Conservation (phyloP, 2,113 vertebrate species). For the Bungarus multicinctus region DNA sequence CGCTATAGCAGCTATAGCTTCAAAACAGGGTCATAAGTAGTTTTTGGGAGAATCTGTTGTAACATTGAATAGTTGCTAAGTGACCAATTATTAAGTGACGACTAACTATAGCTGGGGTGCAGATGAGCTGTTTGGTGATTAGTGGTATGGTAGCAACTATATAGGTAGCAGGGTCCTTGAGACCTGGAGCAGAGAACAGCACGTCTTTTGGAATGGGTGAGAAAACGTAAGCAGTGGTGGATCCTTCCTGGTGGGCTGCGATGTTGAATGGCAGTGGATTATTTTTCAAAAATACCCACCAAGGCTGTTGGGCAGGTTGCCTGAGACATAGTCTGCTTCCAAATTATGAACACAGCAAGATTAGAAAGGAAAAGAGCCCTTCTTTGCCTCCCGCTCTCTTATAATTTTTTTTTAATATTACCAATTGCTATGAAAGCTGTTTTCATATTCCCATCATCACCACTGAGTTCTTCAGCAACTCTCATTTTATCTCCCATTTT, state of each 20-base stretch:
- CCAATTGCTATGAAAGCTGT: constrained; percentile 10
- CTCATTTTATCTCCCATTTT: constrained; percentile 21
- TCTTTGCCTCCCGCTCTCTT: not conserved
- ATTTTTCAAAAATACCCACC: not conserved
- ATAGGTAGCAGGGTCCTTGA: not conserved
- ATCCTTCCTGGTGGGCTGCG: not conserved
- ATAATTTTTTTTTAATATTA: constrained; percentile 4
- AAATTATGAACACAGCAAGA: not conserved
- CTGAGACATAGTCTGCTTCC: not conserved
- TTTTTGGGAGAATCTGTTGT: not conserved
- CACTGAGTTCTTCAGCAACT: constrained; percentile 2
- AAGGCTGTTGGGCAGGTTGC: not conserved
- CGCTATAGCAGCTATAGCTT: not conserved
- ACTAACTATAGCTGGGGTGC: not conserved
- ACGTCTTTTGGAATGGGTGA: not conserved
- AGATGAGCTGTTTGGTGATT: not conserved
- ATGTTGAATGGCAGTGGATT: not conserved
- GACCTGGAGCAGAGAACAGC: not conserved
- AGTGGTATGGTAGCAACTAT: not conserved
- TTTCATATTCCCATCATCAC: not conserved
- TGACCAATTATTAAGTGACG: not conserved
- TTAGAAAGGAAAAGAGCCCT: not conserved
- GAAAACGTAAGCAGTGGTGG: not conserved
- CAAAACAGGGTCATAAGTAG: not conserved
- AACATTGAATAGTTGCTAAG: not conserved